Base-by-base conservation (phyloP, 2,797 vertebrate genomes). In the Steatocranus sp. region DNA sequence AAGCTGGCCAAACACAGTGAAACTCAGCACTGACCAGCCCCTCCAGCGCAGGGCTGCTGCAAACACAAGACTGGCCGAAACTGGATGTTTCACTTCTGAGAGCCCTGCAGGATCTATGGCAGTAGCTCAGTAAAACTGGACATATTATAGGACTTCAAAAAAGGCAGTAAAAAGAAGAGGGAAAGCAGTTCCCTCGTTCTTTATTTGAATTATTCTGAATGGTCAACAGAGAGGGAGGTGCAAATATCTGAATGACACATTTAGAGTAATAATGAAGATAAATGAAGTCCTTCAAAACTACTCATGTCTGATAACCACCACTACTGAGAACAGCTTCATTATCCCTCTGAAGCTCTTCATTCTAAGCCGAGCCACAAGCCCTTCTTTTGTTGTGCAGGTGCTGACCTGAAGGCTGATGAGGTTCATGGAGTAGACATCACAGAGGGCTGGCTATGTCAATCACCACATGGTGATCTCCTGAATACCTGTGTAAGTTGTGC, bases 261-360 rank as follows among this genome's bases (percentile, higher is more conserved):
- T 90, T 86, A 18, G 75, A 81, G 75, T 75, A 83, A 51, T 90
- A 90, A 90, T 91, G 87, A 88, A 92, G 91, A 95, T 46, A 77
- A 92, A 93, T 87, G 38, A 32, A 84, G 78, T 83, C 75, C 70
- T 46, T 76, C 56, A 79, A 78, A 91, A 84, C 79, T 51, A 73
- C 89, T 86, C 86, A 87, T 83, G 91, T 86, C 87, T 87, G 87
- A 93, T 90, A 89, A 92, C 86, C 73, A 43, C 76, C 23, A 14
- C 46, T 90, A 93, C 83, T 91, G 88, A 93, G 87, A 94, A 91
- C 83, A 88, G 89, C 85, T 90, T 91, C 85, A 91, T 92, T 91
- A 91, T 83, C 53, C 53, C 32, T 76, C 41, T 53, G 46, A 73
- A 7, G 81, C 68, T 32, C 50, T 41, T 86, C 36, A 38, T 83